Evolutionary conservation across 2,888 invertebrate species (phyloP).

Genomic region (Allacma fusca): DNA sequence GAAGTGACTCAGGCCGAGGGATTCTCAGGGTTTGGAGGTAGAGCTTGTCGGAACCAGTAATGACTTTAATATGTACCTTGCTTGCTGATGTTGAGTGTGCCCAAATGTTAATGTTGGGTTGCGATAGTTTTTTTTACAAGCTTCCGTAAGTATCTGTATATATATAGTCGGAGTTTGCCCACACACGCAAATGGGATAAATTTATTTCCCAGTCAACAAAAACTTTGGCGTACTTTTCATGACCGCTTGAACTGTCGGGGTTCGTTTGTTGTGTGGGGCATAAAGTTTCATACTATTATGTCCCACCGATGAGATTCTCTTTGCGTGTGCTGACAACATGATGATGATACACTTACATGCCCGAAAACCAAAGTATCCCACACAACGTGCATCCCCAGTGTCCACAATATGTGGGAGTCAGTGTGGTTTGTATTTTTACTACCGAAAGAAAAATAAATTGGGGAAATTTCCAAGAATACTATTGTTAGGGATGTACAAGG

Average conservation of each 20-base stretch:
- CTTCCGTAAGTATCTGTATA: neutral
- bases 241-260: constrained; percentile 16
- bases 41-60: neutral
- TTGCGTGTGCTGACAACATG: constrained; percentile 5
- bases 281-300: constrained; percentile 8
- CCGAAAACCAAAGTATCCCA: too few relatives aligned
- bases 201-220: constrained; percentile 7
- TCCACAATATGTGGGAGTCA: too few relatives aligned
- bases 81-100: neutral
- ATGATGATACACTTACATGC: neutral
- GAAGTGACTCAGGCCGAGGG: neutral
- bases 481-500: too few relatives aligned
- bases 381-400: too few relatives aligned
- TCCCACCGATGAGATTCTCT: neutral
- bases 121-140: neutral
- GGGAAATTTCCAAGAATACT: too few relatives aligned
- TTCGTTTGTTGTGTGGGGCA: constrained; percentile 1
- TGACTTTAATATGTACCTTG: neutral
- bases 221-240: constrained; percentile 11
- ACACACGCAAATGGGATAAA: constrained; percentile 1
- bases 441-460: too few relatives aligned
- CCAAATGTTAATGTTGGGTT: neutral
- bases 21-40: neutral
- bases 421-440: too few relatives aligned
- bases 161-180: neutral